These are phyloP conservation scores for Sebastiscus albofasciatus DNA, from an alignment of 2,797 vertebrate genomes.

Conservation along the genomic window DNA sequence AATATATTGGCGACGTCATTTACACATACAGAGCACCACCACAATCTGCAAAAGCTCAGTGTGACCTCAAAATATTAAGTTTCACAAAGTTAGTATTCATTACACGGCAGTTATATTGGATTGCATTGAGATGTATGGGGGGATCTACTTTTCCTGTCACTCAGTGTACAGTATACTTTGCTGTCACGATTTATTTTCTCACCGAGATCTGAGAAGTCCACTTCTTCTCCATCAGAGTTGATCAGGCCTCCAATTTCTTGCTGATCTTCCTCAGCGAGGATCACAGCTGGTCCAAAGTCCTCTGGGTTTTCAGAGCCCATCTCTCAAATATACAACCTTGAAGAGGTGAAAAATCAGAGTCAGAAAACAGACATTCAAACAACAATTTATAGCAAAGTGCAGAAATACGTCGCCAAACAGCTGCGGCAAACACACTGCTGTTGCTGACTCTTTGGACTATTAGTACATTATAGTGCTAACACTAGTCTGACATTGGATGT, in stretches of 20 bases:
- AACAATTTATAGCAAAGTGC: background rate
- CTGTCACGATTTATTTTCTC: conserved; percentile 17
- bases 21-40: background rate
- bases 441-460: background rate
- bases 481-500: background rate
- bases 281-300: conserved; percentile 57
- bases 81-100: background rate
- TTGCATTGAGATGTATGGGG: background rate
- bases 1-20: background rate
- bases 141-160: background rate
- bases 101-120: background rate
- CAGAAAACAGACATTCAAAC: background rate
- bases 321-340: conserved; percentile 51
- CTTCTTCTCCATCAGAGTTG: conserved; percentile 82
- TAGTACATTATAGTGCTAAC: background rate
- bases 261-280: conserved; percentile 61
- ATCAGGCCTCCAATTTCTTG: conserved; percentile 79
- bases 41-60: background rate
- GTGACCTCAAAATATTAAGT: background rate
- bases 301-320: conserved; percentile 77
- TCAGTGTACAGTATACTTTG: background rate
- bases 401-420: background rate
- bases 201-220: conserved; percentile 73
- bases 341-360: background rate
- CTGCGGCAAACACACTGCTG: background rate